Conservation (phyloP, 2,888 invertebrate genomes). For the Argyresthia goedartella region DNA sequence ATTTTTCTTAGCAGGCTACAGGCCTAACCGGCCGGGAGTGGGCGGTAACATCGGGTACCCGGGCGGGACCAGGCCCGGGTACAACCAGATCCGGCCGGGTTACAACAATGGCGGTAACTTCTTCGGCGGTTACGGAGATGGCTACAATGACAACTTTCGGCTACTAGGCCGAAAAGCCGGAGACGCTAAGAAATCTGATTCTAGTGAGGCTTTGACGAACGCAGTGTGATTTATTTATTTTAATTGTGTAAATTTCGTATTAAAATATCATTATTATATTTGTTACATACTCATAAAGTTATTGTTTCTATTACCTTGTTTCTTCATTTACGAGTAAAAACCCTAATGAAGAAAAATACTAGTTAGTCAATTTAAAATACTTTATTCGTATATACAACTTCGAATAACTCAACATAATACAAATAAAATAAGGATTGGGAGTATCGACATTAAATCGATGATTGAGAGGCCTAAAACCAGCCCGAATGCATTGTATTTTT, state of each 20-base stretch:
- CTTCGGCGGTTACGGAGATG: constrained; percentile 39
- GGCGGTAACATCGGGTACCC: constrained; percentile 17
- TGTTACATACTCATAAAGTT: no score
- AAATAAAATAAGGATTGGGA: no score
- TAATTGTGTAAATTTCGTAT: background rate
- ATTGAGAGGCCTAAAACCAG: no score
- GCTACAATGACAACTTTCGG: constrained; percentile 39
- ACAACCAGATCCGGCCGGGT: constrained; percentile 15
- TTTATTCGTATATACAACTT: no score
- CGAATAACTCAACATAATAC: no score
- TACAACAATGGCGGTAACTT: constrained; percentile 30
- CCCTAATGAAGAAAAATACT: no score
- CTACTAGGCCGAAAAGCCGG: constrained; percentile 38
- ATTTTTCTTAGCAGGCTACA: constrained; percentile 12
- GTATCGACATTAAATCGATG: no score
- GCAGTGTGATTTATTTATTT: background rate
- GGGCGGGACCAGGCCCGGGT: constrained; percentile 21
- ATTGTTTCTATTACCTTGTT: no score
- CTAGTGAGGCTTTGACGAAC: background rate
- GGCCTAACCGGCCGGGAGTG: constrained; percentile 24
- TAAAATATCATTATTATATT: background rate
- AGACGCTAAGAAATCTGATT: constrained; percentile 27
- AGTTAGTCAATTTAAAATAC: no score
- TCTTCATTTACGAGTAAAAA: no score
- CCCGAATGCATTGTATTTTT: no score